These are phyloP conservation scores for Lepus timidus DNA, from an alignment of 2,113 vertebrate genomes.

Conservation along the genomic window DNA sequence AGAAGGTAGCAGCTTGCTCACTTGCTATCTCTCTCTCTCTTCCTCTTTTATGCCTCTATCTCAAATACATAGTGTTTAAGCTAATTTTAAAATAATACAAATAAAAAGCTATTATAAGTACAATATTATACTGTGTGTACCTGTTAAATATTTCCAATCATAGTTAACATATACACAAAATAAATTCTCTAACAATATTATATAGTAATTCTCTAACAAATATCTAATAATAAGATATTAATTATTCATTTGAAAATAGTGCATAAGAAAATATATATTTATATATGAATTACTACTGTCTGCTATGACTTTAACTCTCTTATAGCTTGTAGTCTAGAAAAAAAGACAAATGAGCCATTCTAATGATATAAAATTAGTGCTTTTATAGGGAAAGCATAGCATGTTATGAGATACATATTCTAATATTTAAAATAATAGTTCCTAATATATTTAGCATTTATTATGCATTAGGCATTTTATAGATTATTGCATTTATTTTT, in stretches of 20 bases:
- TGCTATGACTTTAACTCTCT: background rate
- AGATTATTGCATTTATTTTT: conserved; percentile 2
- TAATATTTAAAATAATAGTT: conserved; percentile 2
- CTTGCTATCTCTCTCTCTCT: too few relatives aligned
- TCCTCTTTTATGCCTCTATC: too few relatives aligned
- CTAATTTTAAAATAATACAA: too few relatives aligned
- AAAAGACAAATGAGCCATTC: background rate
- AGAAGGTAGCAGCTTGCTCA: too few relatives aligned
- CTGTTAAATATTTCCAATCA: background rate
- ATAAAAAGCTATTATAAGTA: too few relatives aligned
- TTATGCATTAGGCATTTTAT: background rate
- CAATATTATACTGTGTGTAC: too few relatives aligned
- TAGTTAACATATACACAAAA: background rate
- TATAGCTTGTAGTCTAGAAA: background rate
- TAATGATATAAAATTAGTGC: background rate
- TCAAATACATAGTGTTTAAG: too few relatives aligned
- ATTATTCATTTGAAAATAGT: background rate
- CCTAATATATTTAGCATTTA: background rate
- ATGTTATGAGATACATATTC: background rate
- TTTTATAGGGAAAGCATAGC: background rate
- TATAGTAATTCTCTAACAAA: background rate
- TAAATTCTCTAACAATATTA: background rate
- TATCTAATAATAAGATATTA: background rate
- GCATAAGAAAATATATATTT: background rate
- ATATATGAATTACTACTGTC: background rate